Percentiles rank a stretch among this genome's conserved stretches.
phyloP scores from a whole-genome alignment of 2,888 invertebrate species.

The Perithous albicinctus region DNA sequence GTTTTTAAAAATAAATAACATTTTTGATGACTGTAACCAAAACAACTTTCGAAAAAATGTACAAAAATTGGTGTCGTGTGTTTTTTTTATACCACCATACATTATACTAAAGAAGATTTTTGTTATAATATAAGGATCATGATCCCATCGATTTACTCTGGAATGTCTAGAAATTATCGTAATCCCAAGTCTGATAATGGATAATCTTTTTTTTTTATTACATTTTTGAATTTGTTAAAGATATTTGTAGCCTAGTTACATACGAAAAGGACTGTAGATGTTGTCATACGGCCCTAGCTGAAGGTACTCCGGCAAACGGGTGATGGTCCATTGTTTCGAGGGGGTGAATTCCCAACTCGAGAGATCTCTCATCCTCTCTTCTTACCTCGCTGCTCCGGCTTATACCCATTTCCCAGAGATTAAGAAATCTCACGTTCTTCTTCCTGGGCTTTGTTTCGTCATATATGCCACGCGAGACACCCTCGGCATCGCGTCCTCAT shows the following conservation, averaged over 20 bases:
- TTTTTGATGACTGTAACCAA: too few species aligned
- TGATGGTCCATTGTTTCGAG: constrained; percentile 66
- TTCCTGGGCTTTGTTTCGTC: constrained; percentile 45
- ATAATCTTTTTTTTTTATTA: not conserved
- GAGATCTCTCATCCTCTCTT: constrained; percentile 61
- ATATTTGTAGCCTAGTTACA: not conserved
- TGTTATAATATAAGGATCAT: too few species aligned
- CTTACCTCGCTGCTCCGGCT: constrained; percentile 39
- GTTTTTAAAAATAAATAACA: too few species aligned
- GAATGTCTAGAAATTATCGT: too few species aligned
- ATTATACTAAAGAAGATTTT: too few species aligned
- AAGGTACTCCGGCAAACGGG: constrained; percentile 50
- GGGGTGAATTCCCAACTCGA: constrained; percentile 64
- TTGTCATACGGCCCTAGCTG: constrained; percentile 31
- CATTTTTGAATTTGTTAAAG: not conserved
- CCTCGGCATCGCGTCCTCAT: constrained; percentile 35
- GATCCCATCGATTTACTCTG: too few species aligned
- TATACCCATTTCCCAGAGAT: constrained; percentile 63
- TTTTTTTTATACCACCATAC: too few species aligned
- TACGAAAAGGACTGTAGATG: not conserved
- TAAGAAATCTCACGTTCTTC: constrained; percentile 67
- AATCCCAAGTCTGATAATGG: too few species aligned
- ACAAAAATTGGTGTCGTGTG: too few species aligned
- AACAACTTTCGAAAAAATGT: too few species aligned
- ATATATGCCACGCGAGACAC: constrained; percentile 10